Percentiles rank a stretch among this genome's conserved stretches.
These are phyloP conservation scores for Pterophyllum scalare DNA, from an alignment of 2,113 vertebrate genomes.

Conservation along the genomic window DNA sequence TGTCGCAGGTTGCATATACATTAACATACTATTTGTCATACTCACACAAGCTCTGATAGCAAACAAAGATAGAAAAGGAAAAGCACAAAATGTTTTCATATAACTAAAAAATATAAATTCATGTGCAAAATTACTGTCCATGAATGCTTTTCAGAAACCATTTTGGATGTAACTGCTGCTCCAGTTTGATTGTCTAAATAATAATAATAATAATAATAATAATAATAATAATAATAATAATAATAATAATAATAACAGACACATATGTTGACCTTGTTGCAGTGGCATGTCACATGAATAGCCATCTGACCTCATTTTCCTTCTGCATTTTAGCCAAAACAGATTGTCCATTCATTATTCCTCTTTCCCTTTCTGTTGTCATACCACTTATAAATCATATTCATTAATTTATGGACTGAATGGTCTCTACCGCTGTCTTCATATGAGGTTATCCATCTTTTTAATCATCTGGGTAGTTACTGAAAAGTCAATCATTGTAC, in stretches of 20 bases:
- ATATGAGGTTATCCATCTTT: conserved; percentile 28
- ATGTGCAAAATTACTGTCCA: conserved; percentile 71
- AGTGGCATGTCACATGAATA: conserved; percentile 58
- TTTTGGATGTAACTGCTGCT: conserved; percentile 62
- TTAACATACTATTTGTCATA: conserved; percentile 62
- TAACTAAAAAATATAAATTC: conserved; percentile 67
- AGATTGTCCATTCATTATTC: conserved; percentile 32
- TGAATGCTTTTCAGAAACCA: conserved; percentile 46
- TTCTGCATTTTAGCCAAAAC: neutral
- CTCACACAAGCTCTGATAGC: conserved; percentile 66
- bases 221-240: conserved; percentile 69
- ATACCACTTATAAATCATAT: conserved; percentile 26
- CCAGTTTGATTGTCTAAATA: conserved; percentile 81
- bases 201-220: conserved; percentile 16
- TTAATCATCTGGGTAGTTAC: conserved; percentile 15
- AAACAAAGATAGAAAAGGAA: conserved; percentile 51
- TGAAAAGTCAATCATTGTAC: conserved; percentile 77
- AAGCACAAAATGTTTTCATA: conserved; percentile 13
- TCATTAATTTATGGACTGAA: conserved; percentile 17
- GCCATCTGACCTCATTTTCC: conserved; percentile 28
- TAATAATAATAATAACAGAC: conserved; percentile 55
- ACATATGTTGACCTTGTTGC: conserved; percentile 42
- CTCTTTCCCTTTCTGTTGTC: conserved; percentile 6
- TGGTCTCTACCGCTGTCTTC: conserved; percentile 15
- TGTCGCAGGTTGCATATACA: conserved; percentile 73